Percentiles rank a stretch among this genome's conserved stretches.
Conservation (phyloP, 2,888 invertebrate genomes). For the Masnerella sp. region DNA sequence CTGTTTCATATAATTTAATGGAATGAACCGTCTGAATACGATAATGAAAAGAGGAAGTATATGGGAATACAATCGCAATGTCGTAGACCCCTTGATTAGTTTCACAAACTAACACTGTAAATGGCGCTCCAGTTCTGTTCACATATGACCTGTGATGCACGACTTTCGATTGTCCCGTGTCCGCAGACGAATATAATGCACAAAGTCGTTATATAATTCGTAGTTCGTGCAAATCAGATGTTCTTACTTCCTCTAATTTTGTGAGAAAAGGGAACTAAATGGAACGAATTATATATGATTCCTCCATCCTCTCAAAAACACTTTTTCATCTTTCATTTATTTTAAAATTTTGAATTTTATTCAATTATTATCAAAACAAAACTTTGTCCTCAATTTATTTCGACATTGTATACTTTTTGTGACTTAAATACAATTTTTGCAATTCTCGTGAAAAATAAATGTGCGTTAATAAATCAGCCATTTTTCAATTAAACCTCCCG, state of each 20-base stretch:
- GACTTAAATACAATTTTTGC: too few species aligned
- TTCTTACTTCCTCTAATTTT: slow-evolving; percentile 18
- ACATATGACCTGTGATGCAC: slow-evolving; percentile 18
- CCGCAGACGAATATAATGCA: slow-evolving; percentile 18
- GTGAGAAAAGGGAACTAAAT: slow-evolving; percentile 1
- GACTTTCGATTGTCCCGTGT: slow-evolving; percentile 19
- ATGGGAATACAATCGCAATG: slow-evolving; percentile 26
- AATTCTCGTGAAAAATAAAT: too few species aligned
- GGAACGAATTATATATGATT: neutral
- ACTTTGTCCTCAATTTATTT: too few species aligned
- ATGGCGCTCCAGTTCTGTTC: slow-evolving; percentile 30
- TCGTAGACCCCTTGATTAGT: slow-evolving; percentile 31
- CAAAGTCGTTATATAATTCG: slow-evolving; percentile 1
- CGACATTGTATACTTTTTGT: too few species aligned
- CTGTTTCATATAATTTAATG: slow-evolving; percentile 7
- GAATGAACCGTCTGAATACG: neutral
- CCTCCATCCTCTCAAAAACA: neutral
- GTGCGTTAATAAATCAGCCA: too few species aligned
- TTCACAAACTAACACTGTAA: slow-evolving; percentile 24
- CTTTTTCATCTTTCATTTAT: neutral
- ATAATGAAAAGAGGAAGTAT: slow-evolving; percentile 26
- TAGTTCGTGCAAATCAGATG: neutral
- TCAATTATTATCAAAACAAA: too few species aligned
- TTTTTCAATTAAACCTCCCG: too few species aligned
- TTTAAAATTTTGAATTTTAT: too few species aligned